Base-by-base conservation (phyloP, 2,113 vertebrate genomes). In the Dissostichus mawsoni region DNA sequence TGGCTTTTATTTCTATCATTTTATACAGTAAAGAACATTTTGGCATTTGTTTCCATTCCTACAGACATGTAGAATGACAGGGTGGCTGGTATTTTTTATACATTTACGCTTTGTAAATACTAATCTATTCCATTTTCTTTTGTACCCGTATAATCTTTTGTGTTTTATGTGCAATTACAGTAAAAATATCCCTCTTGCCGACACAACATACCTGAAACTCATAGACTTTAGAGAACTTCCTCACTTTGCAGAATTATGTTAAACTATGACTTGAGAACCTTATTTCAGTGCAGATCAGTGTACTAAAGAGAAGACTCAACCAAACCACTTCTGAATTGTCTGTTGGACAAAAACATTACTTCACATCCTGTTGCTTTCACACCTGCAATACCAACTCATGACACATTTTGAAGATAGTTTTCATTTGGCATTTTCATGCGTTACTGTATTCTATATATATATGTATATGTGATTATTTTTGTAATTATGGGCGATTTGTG, bases 351-450 rank as follows among this genome's bases (percentile, higher is more conserved):
- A 18, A 16, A 36, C 17, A 18, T n/a, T 17, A 5, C 20, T 5
- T 11, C 73, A 80, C 85, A 47, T 87, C 85, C 85, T 80, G 73
- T 69, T 52, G 50, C 23, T 58, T 44, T 73, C 73, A 76, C 73
- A 69, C 20, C 13, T 1, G 2, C 10, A 7, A 41, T 41, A 8
- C 8, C 36, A 41, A 41, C 36, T 8, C 36, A 41, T 1, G 1
- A 41, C 8, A 41, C 5, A 8, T 8, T 6, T 41, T 41, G 8
- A 41, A 41, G 36, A 41, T 41, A 41, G 5, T 41, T 4, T 65
- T 5, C 9, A n/a, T 48, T 50, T 50, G 13, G 45, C 14, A 3
- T 47, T 1, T 29, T 0, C 29, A 29, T 29, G 7, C 9, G 57
- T 57, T 11, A 17, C 16, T 12, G 10, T 20, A 20, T 20, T 20